Evolutionary conservation across 2,113 vertebrate genomes (phyloP).

Genomic region (Pedetes capensis): DNA sequence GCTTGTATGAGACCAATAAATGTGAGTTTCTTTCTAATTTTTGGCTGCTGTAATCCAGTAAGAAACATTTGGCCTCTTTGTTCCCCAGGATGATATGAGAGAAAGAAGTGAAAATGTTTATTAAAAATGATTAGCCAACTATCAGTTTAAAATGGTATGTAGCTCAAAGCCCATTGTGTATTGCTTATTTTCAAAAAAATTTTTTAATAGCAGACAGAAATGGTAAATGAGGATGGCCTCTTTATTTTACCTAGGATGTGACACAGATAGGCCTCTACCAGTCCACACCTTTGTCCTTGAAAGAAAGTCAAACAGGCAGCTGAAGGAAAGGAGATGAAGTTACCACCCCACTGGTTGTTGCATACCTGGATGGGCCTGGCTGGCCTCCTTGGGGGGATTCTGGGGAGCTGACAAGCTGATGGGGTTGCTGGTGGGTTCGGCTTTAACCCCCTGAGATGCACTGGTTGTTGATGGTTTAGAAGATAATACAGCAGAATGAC

Average conservation of each 20-base stretch:
- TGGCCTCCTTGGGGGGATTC: conserved; percentile 68
- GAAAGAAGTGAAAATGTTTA: background rate
- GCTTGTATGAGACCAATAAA: background rate
- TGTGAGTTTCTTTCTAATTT: background rate
- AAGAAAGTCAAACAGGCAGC: background rate
- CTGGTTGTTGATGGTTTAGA: conserved; percentile 80
- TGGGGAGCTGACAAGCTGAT: conserved; percentile 83
- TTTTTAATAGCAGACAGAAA: background rate
- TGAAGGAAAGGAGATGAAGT: background rate
- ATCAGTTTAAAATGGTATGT: background rate
- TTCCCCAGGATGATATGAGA: background rate
- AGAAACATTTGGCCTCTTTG: background rate
- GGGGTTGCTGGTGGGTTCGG: conserved; percentile 76
- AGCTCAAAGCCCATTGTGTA: background rate
- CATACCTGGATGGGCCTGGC: conserved; percentile 76
- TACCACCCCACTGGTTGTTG: background rate
- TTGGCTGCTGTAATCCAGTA: background rate
- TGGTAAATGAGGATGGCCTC: background rate
- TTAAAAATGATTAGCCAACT: background rate
- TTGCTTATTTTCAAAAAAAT: background rate
- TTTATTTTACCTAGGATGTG: background rate
- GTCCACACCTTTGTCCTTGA: background rate
- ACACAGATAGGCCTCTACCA: background rate
- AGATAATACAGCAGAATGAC: conserved; percentile 70
- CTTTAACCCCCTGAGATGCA: conserved; percentile 79